These are phyloP conservation scores for Australoheros scitulus DNA, from an alignment of 2,113 vertebrate genomes.

Conservation along the genomic window DNA sequence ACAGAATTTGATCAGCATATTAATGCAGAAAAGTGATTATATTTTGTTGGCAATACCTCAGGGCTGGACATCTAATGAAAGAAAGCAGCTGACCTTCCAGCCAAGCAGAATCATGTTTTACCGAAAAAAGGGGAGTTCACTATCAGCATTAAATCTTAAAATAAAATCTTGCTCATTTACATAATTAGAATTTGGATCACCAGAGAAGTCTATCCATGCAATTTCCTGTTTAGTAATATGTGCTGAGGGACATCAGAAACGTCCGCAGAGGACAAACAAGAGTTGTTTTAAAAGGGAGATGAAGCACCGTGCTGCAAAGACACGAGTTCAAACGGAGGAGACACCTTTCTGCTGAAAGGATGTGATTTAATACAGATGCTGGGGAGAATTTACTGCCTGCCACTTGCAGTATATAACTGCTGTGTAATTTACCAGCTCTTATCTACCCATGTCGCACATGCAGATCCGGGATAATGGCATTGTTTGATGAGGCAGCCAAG, in stretches of 20 bases:
- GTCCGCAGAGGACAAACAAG: conserved; percentile 56
- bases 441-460: conserved; percentile 55
- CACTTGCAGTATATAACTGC: conserved; percentile 41
- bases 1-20: conserved; percentile 69
- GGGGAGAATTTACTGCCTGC: conserved; percentile 48
- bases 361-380: conserved; percentile 58
- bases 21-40: conserved; percentile 65
- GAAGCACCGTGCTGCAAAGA: conserved; percentile 47
- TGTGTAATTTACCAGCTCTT: conserved; percentile 66
- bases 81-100: conserved; percentile 63
- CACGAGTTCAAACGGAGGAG: conserved; percentile 56
- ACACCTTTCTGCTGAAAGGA: conserved; percentile 45
- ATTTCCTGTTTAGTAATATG: conserved; percentile 54
- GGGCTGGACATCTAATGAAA: conserved; percentile 62
- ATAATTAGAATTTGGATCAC: conserved; percentile 69
- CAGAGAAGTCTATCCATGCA: conserved; percentile 35
- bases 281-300: conserved; percentile 64
- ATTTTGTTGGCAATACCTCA: conserved; percentile 60
- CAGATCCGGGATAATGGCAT: conserved; percentile 59
- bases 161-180: conserved; percentile 65
- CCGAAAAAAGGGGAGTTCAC: conserved; percentile 48
- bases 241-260: conserved; percentile 54
- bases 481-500: conserved; percentile 63
- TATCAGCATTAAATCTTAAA: conserved; percentile 69
- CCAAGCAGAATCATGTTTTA: conserved; percentile 47